Evolutionary conservation across 2,113 vertebrate genomes (phyloP), one percentile per base, ranked within the genome.

Genomic region (Brienomyrus longianalis): DNA sequence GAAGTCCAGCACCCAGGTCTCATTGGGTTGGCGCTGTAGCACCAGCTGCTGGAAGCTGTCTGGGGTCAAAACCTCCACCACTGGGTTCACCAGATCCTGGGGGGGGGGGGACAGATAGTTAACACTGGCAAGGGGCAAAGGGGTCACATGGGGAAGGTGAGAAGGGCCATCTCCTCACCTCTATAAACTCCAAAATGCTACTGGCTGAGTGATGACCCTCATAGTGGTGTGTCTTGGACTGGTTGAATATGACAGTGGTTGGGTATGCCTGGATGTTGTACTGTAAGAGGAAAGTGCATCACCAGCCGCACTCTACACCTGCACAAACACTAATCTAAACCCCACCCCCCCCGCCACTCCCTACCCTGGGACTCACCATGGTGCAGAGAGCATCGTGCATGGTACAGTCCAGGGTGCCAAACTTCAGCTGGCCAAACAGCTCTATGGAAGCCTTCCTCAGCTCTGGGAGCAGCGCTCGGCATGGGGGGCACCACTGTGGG

Each of bases 181-280:
- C 95, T 93, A 99, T 97, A 70, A 99, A 99, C 93, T 98, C 98
- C 94, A 99, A 91, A 91, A 99, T 99, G 92, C 98, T 96, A 43
- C 98, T 97, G 0, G 98, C 98, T 51, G 97, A 98, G 83, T 99
- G 98, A 90, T 97, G 98, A 10, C 98, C 98, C 93, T 99, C 97
- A 47, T 99, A 99, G 80, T 98, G 98, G 21, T 99, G 97, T 88
- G 97, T 91, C 83, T 94, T 96, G 80, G 98, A 98, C 88, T 98
- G 97, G 89, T 99, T 99, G 91, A 99, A 98, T 80, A 99, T 96
- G 5, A 99, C 96, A 0, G 98, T 99, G 47, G 98, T 99, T 89
- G 98, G 98, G 92, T 99, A 99, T n/a, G 98, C 98, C 90, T 97
- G 96, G 90, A 99, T 98, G 50, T 99, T 98, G 93, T 99, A 97